A percentile compares a stretch with the other conserved stretches of the same genome.
These are phyloP conservation scores for Caenorhabditis japonica DNA, from an alignment of 2,888 invertebrate species.

Conservation along the genomic window DNA sequence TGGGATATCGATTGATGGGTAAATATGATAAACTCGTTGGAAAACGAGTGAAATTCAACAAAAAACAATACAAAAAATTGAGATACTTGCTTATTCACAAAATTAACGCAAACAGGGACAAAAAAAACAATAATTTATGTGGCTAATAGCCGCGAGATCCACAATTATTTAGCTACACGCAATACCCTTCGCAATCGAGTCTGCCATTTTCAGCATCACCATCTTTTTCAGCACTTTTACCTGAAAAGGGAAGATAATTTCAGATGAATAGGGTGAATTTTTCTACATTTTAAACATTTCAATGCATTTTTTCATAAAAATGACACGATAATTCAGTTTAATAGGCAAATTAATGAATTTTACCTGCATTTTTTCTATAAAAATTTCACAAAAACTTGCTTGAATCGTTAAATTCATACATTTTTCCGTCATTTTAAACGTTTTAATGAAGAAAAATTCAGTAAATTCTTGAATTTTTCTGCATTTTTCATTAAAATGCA, in stretches of 20 bases:
- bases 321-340: too few relatives aligned
- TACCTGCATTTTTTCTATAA: too few relatives aligned
- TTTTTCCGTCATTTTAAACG: too few relatives aligned
- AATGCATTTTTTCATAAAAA: not conserved
- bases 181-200: slow-evolving; percentile 43
- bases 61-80: not conserved
- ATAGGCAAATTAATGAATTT: too few relatives aligned
- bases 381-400: too few relatives aligned
- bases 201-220: slow-evolving; percentile 49
- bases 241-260: slow-evolving; percentile 16
- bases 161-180: not conserved
- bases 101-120: slow-evolving; percentile 1
- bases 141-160: too few relatives aligned
- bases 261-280: not conserved
- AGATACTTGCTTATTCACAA: slow-evolving; percentile 15
- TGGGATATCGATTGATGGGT: slow-evolving; percentile 15
- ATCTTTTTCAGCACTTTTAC: slow-evolving; percentile 53
- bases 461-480: too few relatives aligned
- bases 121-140: slow-evolving; percentile 1
- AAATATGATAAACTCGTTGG: not conserved
- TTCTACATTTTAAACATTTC: not conserved
- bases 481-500: not conserved
- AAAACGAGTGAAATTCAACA: not conserved
- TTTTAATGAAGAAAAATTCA: too few relatives aligned
- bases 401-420: too few relatives aligned